These are phyloP conservation scores for Sturnus vulgaris DNA, from an alignment of 2,113 vertebrate genomes.

Conservation along the genomic window DNA sequence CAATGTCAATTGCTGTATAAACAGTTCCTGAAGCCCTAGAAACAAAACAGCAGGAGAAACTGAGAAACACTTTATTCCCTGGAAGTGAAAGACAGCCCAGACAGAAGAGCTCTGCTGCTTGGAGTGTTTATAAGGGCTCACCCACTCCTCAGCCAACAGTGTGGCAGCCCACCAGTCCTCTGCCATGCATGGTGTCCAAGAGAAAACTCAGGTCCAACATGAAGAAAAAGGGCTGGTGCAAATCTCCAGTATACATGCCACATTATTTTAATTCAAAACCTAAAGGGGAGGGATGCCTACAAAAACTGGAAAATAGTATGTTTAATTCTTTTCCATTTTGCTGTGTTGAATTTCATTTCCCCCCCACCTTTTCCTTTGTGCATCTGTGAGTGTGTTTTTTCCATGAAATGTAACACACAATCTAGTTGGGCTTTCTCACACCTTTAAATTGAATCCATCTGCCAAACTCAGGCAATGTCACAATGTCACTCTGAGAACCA, in stretches of 20 bases:
- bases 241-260: not conserved
- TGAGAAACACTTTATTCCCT: not conserved
- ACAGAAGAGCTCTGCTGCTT: not conserved
- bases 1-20: constrained; percentile 97
- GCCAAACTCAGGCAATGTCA: not conserved
- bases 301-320: not conserved
- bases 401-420: not conserved
- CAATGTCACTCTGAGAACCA: not conserved
- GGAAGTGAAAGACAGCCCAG: not conserved
- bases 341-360: not conserved
- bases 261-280: not conserved
- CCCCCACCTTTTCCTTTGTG: not conserved
- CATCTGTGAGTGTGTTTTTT: not conserved
- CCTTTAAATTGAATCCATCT: not conserved
- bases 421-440: not conserved
- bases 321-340: not conserved
- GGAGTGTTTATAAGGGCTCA: not conserved
- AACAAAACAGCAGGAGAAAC: constrained; percentile 19
- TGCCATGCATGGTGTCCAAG: not conserved
- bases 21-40: constrained; percentile 93
- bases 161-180: not conserved
- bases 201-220: not conserved
- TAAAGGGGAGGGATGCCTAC: rapidly evolving
- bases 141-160: not conserved
- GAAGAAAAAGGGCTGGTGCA: not conserved